Percentiles rank a stretch among this genome's conserved stretches.
Evolutionary conservation across 1,140 invertebrate species (phyloP).

Genomic region (Drosophila erecta): DNA sequence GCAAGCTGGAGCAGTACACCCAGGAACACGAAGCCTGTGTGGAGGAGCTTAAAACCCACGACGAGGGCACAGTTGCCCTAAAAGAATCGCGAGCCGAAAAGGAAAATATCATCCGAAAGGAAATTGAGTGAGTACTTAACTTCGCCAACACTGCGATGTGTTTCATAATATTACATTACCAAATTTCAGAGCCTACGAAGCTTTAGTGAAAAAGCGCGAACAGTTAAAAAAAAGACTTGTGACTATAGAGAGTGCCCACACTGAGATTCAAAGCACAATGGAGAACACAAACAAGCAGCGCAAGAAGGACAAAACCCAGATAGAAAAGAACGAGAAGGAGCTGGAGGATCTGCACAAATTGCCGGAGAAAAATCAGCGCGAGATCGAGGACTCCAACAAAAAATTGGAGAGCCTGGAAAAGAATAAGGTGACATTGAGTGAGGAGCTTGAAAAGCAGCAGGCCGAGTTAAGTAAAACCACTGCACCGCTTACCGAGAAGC

Average conservation of each 20-base stretch:
- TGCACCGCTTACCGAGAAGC: slow-evolving; percentile 88
- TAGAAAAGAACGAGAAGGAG: slow-evolving; percentile 88
- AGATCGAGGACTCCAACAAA: slow-evolving; percentile 89
- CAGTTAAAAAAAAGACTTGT: slow-evolving; percentile 85
- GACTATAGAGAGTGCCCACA: slow-evolving; percentile 86
- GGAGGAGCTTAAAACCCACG: slow-evolving; percentile 86
- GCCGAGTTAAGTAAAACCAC: slow-evolving; percentile 86
- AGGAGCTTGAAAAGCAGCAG: slow-evolving; percentile 87
- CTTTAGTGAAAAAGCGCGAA: slow-evolving; percentile 87
- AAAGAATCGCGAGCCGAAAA: slow-evolving; percentile 86
- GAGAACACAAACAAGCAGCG: slow-evolving; percentile 87
- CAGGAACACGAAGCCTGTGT: slow-evolving; percentile 85
- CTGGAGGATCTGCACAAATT: slow-evolving; percentile 87
- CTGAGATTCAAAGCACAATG: slow-evolving; percentile 87
- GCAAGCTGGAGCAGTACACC: slow-evolving; percentile 85
- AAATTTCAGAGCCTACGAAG: slow-evolving; percentile 85
- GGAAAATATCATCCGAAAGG: slow-evolving; percentile 85
- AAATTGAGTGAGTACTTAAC: slow-evolving; percentile 85
- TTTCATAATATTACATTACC: background rate
- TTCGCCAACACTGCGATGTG: too few species aligned
- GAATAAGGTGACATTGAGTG: slow-evolving; percentile 86
- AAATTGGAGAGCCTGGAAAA: slow-evolving; percentile 86
- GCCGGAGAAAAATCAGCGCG: slow-evolving; percentile 89
- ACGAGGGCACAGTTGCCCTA: slow-evolving; percentile 86
- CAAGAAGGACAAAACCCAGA: slow-evolving; percentile 88